Conservation (phyloP, 1,140 invertebrate species). For the Lepidurus packardi region DNA sequence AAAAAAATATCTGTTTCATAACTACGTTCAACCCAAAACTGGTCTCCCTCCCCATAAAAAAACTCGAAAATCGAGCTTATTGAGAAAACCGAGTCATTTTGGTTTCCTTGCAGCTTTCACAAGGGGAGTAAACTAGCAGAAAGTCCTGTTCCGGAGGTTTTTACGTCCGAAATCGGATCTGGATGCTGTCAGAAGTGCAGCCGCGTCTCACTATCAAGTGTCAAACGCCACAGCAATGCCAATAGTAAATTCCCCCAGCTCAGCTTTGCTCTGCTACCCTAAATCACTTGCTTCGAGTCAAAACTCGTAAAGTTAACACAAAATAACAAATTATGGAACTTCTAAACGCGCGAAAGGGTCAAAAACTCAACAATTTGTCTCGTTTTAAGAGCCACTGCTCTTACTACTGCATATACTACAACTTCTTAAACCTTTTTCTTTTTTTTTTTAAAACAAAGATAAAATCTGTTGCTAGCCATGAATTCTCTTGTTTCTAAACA, state of each 20-base stretch:
- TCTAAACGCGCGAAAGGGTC: neutral
- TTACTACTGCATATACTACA: neutral
- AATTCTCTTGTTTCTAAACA: slow-evolving; percentile 12
- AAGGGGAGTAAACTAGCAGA: slow-evolving; percentile 2
- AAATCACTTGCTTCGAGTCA: neutral
- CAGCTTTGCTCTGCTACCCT: neutral
- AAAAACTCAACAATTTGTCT: neutral
- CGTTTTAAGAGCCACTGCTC: neutral
- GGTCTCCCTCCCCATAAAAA: too few species aligned
- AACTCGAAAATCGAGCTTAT: too few species aligned
- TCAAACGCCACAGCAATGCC: slow-evolving; percentile 11
- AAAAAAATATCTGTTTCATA: neutral
- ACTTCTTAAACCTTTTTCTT: too few species aligned
- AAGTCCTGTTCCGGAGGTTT: slow-evolving; percentile 8
- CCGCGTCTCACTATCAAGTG: slow-evolving; percentile 13
- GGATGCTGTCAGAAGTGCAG: slow-evolving; percentile 20
- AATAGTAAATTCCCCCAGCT: neutral
- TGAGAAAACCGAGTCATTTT: too few species aligned
- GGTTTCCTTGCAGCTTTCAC: neutral
- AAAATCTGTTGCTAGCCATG: slow-evolving; percentile 3
- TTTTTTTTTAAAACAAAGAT: neutral
- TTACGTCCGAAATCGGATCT: slow-evolving; percentile 9
- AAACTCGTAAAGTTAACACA: neutral
- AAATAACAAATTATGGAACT: neutral
- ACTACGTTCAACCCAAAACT: neutral